Conservation (phyloP, 2,113 vertebrate species). For the Erinaceus europaeus region DNA sequence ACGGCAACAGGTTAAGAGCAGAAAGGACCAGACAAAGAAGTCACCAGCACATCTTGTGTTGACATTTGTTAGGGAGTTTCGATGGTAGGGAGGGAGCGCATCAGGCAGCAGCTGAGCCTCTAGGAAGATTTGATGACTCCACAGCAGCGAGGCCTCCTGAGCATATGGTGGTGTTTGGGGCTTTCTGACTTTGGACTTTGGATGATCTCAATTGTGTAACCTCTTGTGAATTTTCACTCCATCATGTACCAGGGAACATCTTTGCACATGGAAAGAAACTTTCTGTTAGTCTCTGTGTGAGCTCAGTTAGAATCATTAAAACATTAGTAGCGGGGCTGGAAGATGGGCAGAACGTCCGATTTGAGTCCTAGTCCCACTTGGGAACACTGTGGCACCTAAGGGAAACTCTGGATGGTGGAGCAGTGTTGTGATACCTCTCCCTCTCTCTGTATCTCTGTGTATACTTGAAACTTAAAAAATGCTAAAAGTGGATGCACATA, state of each 20-base stretch:
- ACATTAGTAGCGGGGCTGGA: no score
- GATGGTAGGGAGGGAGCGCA: conserved; percentile 23
- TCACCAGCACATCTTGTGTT: conserved; percentile 34
- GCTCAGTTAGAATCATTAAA: conserved; percentile 32
- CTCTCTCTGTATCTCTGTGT: no score
- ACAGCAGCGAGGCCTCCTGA: conserved; percentile 17
- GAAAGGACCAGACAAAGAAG: conserved; percentile 23
- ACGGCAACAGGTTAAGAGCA: conserved; percentile 32
- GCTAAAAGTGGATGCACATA: conserved; percentile 1
- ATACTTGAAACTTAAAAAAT: no score
- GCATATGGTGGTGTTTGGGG: conserved; percentile 52
- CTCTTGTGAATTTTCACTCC: conserved; percentile 28
- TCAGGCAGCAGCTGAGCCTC: conserved; percentile 30
- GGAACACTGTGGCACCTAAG: no score
- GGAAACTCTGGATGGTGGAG: no score
- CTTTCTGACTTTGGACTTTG: conserved; percentile 47
- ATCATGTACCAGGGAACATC: neutral
- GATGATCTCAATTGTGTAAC: conserved; percentile 43
- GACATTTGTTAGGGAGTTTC: conserved; percentile 51
- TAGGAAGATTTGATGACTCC: conserved; percentile 54
- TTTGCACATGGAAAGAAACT: conserved; percentile 28
- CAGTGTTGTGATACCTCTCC: no score
- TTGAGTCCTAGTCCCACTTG: no score
- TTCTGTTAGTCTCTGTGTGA: conserved; percentile 21
- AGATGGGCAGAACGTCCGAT: no score